These are phyloP conservation scores for Peribatodes rhomboidaria DNA, from an alignment of 2,888 invertebrate genomes.

Conservation along the genomic window DNA sequence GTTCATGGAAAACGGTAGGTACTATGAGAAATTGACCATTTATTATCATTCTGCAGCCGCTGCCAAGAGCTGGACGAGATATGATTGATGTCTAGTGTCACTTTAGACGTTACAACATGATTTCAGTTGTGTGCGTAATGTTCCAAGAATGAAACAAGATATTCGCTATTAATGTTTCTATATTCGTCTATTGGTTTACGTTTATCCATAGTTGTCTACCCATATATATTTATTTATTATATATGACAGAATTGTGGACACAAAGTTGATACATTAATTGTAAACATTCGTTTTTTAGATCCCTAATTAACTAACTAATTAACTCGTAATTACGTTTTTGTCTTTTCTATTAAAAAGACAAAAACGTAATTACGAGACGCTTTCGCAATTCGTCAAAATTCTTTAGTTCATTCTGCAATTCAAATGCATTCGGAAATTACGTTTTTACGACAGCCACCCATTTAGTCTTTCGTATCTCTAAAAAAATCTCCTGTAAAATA, in stretches of 20 bases:
- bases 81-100: slow-evolving; percentile 66
- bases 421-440: too few species aligned
- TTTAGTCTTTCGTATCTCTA: background rate
- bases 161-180: slow-evolving; percentile 21
- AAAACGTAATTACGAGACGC: too few species aligned
- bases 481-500: background rate
- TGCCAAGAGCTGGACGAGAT: slow-evolving; percentile 62
- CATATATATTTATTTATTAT: background rate
- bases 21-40: slow-evolving; percentile 60
- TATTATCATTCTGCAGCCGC: slow-evolving; percentile 62
- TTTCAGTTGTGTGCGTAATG: slow-evolving; percentile 49
- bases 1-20: slow-evolving; percentile 23
- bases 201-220: background rate
- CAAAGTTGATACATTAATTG: too few species aligned
- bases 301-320: too few species aligned
- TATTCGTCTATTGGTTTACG: slow-evolving; percentile 10
- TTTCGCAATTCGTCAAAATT: too few species aligned
- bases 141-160: slow-evolving; percentile 37
- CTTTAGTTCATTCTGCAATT: too few species aligned
- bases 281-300: too few species aligned
- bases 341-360: too few species aligned
- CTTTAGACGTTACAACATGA: slow-evolving; percentile 53
- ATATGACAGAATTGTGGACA: background rate
- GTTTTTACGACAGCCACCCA: too few species aligned
- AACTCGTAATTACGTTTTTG: too few species aligned